phyloP scores from a whole-genome alignment of 2,888 invertebrate genomes.

The Caenorhabditis plicata region DNA sequence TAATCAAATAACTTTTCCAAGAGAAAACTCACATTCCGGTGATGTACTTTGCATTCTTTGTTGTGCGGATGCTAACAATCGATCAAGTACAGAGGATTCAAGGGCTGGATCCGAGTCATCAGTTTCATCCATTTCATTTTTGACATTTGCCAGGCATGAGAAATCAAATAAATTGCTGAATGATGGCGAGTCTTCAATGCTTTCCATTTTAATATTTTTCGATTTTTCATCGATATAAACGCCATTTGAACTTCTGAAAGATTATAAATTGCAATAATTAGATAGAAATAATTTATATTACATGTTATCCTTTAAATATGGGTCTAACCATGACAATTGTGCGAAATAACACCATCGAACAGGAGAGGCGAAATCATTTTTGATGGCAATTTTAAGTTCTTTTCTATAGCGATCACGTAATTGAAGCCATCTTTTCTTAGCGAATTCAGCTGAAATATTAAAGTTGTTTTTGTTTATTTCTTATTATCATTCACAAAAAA shows the following conservation, averaged over 20 bases:
- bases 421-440: constrained; percentile 63
- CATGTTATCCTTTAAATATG: constrained; percentile 56
- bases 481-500: neutral
- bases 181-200: constrained; percentile 5
- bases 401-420: constrained; percentile 62
- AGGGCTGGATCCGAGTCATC: constrained; percentile 22
- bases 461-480: neutral
- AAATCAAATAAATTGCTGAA: constrained; percentile 32
- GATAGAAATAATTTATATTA: no score
- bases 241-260: no score
- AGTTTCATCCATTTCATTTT: constrained; percentile 25
- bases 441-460: constrained; percentile 56
- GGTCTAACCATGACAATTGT: constrained; percentile 60
- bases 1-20: no score
- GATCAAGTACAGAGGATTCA: constrained; percentile 27
- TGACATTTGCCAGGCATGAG: constrained; percentile 8
- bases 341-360: constrained; percentile 56
- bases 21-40: constrained; percentile 16
- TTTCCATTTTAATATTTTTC: constrained; percentile 7
- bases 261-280: no score
- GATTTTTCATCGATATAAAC: no score
- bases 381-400: constrained; percentile 57
- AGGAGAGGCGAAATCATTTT: constrained; percentile 41
- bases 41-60: constrained; percentile 32
- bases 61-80: constrained; percentile 29